Evolutionary conservation across 2,113 vertebrate genomes (phyloP), one percentile per base, ranked within the genome.

Genomic region (Pollachius pollachius): DNA sequence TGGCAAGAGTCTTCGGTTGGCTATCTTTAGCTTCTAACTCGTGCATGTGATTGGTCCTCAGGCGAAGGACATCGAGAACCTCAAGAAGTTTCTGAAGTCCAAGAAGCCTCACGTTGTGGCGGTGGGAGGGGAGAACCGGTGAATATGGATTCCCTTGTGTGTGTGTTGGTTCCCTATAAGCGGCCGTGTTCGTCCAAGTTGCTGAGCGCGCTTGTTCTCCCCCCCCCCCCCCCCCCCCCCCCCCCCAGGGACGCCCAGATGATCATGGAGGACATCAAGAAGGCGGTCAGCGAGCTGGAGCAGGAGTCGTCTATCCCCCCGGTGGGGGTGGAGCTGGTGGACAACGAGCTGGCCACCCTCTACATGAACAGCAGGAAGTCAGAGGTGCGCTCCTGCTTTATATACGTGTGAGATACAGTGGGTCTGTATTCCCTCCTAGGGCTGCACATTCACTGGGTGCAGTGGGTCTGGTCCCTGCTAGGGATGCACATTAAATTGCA

Each of bases 311-410:
- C 97, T 64, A 87, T 99, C 67, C 95, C 96, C 0, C 90, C 95
- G 0, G 94, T 99, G 0, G 97, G 95, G 17, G 97, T 99, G 65
- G 97, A 99, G 76, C 89, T 99, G 73, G 91, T 99, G 54, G 96
- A 99, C 89, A 99, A 98, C 0, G 97, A 99, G 34, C 71, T 99
- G 79, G 95, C 95, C 66, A 93, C 94, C 11, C 91, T 99, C 17
- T 99, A 99, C 85, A 98, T 99, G 97, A 99, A 99, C 90, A 96
- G 97, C 93, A 96, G 95, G 87, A 98, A 96, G 74, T 99, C 97
- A 4, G 97, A 99, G 95, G 97, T 98, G 81, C 92, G 68, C 41
- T 48, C 9, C 41, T 9, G 9, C 41, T 48, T 48, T 15, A 1
- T 15, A 15, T 54, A 7, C 57, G 3, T 17, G 7, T 18, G 17